phyloP scores from a whole-genome alignment of 64 coral and sea anemone species.

The Acropora tenuis region DNA sequence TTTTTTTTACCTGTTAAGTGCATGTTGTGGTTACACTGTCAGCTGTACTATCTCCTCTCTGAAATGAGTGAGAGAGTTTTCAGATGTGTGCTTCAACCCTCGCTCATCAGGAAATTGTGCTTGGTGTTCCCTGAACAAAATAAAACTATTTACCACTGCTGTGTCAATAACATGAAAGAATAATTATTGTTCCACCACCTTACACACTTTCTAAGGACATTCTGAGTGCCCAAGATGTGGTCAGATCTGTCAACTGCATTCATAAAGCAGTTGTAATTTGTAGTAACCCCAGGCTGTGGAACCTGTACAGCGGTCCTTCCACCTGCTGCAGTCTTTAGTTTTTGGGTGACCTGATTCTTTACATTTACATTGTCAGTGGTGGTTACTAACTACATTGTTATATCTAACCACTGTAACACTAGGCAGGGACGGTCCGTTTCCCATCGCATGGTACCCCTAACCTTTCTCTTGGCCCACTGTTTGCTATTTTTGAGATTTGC shows the following conservation, averaged over 20 bases:
- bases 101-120: not conserved
- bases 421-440: constrained; percentile 30
- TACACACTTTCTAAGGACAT: constrained; percentile 21
- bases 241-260: constrained; percentile 51
- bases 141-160: constrained; percentile 40
- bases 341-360: not conserved
- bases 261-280: constrained; percentile 4
- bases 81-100: not conserved
- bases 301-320: not conserved
- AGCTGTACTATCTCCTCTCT: constrained; percentile 41
- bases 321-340: not conserved
- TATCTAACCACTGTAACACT: constrained; percentile 27
- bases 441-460: constrained; percentile 43
- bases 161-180: constrained; percentile 40
- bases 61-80: constrained; percentile 55
- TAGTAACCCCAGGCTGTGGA: not conserved
- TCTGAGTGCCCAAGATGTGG: constrained; percentile 34
- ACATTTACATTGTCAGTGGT: not conserved
- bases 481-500: constrained; percentile 23
- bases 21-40: no score
- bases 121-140: constrained; percentile 38
- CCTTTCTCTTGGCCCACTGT: constrained; percentile 34
- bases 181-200: constrained; percentile 39
- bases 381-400: not conserved
- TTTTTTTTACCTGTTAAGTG: no score